phyloP scores from a whole-genome alignment of 2,113 vertebrate genomes.

The Atherinomorus stipes region DNA sequence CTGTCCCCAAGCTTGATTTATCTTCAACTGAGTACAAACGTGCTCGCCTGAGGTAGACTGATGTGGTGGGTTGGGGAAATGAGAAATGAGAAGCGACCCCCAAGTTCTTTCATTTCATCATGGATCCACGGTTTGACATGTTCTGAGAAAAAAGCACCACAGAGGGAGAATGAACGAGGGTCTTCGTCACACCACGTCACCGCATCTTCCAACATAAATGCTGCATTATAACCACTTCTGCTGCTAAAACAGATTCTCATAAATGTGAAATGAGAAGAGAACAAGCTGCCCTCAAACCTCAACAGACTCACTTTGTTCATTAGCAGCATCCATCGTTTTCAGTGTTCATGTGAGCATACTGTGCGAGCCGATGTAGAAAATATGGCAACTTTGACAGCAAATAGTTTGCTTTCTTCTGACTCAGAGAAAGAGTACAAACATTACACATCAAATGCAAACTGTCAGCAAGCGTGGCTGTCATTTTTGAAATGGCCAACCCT shows the following conservation, averaged over 20 bases:
- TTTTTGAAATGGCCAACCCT: conserved; percentile 41
- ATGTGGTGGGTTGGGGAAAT: background rate
- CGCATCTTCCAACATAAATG: conserved; percentile 32
- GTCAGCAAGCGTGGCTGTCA: conserved; percentile 23
- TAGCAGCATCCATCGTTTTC: conserved; percentile 38
- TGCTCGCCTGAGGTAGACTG: conserved; percentile 12
- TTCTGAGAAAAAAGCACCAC: background rate
- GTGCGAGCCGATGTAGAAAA: conserved; percentile 9
- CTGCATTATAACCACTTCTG: conserved; percentile 42
- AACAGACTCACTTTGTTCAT: conserved; percentile 41
- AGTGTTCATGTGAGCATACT: background rate
- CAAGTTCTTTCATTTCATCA: conserved; percentile 18
- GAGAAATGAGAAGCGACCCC: conserved; percentile 4
- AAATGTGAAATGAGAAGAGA: conserved; percentile 57
- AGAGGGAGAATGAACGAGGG: conserved; percentile 9
- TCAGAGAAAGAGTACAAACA: conserved; percentile 17
- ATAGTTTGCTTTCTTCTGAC: conserved; percentile 47
- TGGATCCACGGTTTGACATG: conserved; percentile 26
- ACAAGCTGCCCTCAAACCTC: conserved; percentile 18
- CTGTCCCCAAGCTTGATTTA: conserved; percentile 20
- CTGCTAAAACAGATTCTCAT: conserved; percentile 60
- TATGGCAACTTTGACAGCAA: conserved; percentile 16
- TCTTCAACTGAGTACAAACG: conserved; percentile 4
- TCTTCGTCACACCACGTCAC: conserved; percentile 19
- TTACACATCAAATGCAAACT: conserved; percentile 43